These are phyloP conservation scores for Alosa alosa DNA, from an alignment of 2,113 vertebrate genomes.

Conservation along the genomic window DNA sequence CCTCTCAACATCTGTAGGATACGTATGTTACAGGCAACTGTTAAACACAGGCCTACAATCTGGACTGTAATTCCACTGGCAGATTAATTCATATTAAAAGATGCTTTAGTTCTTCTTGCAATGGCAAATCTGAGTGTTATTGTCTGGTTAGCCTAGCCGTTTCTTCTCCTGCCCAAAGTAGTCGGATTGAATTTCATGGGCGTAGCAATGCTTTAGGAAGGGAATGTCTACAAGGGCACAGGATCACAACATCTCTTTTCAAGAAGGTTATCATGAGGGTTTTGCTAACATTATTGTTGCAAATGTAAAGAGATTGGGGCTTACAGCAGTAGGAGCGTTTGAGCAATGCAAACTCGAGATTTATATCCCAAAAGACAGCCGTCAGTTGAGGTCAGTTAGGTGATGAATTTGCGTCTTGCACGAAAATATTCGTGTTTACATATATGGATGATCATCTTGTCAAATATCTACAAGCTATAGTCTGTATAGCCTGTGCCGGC, in stretches of 20 bases:
- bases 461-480: neutral
- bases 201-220: constrained; percentile 64
- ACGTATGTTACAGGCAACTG: neutral
- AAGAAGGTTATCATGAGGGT: constrained; percentile 11
- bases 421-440: neutral
- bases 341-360: neutral
- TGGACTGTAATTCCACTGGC: neutral
- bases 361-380: neutral
- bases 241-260: constrained; percentile 54
- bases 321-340: neutral
- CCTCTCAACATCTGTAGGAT: constrained; percentile 13
- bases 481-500: neutral
- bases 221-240: constrained; percentile 61
- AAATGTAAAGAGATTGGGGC: neutral
- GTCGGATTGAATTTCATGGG: constrained; percentile 71
- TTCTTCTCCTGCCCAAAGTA: constrained; percentile 50
- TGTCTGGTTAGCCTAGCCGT: constrained; percentile 37
- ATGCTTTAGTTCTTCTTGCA: neutral
- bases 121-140: neutral
- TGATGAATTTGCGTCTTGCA: neutral
- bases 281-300: neutral
- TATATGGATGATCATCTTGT: neutral
- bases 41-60: neutral
- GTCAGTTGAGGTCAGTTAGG: neutral
- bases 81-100: neutral